These are phyloP conservation scores for Pogonophryne albipinna DNA, from an alignment of 2,797 vertebrate species.

Conservation along the genomic window DNA sequence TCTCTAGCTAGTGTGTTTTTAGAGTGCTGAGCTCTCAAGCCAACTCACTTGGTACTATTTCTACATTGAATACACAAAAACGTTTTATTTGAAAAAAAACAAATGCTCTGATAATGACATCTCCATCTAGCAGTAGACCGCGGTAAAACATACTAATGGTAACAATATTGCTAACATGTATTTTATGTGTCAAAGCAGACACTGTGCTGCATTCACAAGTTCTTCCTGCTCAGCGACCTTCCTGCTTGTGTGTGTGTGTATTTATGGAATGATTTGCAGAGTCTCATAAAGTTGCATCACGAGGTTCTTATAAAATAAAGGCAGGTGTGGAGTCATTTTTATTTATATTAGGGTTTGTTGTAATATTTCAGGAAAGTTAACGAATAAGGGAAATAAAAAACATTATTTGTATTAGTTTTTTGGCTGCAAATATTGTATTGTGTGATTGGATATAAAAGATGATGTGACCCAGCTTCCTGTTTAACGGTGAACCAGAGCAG, in stretches of 20 bases:
- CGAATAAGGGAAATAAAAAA: neutral
- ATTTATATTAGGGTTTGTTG: neutral
- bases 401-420: too few relatives aligned
- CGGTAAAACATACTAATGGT: neutral
- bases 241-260: neutral
- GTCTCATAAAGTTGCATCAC: neutral
- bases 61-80: too few relatives aligned
- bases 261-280: neutral
- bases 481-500: neutral
- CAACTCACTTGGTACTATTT: neutral
- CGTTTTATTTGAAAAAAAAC: neutral
- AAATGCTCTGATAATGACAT: neutral
- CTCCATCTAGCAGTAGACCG: neutral
- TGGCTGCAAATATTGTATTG: neutral
- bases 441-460: conserved; percentile 10
- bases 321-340: neutral
- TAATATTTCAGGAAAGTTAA: neutral
- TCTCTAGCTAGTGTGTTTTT: too few relatives aligned
- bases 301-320: neutral
- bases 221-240: neutral
- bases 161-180: neutral
- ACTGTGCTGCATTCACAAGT: neutral
- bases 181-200: neutral
- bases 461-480: neutral
- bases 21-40: neutral